phyloP scores from a whole-genome alignment of 2,113 vertebrate species.

The Oryzias woworae region DNA sequence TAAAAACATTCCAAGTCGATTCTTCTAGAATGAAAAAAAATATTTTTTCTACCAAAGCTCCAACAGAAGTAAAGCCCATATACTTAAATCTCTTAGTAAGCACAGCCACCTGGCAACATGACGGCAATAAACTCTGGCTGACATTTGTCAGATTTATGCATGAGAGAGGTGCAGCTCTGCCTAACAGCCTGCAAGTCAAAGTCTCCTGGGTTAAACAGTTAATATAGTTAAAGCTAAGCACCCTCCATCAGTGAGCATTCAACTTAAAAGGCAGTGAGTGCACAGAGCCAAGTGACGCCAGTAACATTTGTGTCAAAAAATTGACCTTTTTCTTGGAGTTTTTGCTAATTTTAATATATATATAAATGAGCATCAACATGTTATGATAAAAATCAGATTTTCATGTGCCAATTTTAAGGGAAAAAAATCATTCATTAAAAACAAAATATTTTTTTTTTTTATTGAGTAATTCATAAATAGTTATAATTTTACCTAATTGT shows the following conservation, averaged over 20 bases:
- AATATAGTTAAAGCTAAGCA: conserved; percentile 25
- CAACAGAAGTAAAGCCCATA: conserved; percentile 29
- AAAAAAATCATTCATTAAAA: no score
- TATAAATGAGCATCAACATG: no score
- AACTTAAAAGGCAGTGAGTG: no score
- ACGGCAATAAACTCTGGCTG: conserved; percentile 27
- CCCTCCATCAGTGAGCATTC: background rate
- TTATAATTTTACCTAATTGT: no score
- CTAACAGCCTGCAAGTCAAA: conserved; percentile 31
- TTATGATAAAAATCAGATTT: no score
- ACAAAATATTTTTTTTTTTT: no score
- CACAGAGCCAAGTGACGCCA: no score
- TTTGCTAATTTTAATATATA: no score
- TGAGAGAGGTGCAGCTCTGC: conserved; percentile 32
- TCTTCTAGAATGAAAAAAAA: background rate
- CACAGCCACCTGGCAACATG: conserved; percentile 16
- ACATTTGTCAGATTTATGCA: conserved; percentile 45
- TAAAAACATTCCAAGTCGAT: background rate
- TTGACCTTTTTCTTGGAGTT: no score
- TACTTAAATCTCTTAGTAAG: conserved; percentile 35
- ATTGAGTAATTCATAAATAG: no score
- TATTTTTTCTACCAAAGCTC: conserved; percentile 14
- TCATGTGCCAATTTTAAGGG: no score
- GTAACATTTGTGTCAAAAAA: no score
- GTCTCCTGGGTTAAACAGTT: conserved; percentile 28